Evolutionary conservation across 2,113 vertebrate genomes (phyloP).

Genomic region (Salminus brasiliensis): DNA sequence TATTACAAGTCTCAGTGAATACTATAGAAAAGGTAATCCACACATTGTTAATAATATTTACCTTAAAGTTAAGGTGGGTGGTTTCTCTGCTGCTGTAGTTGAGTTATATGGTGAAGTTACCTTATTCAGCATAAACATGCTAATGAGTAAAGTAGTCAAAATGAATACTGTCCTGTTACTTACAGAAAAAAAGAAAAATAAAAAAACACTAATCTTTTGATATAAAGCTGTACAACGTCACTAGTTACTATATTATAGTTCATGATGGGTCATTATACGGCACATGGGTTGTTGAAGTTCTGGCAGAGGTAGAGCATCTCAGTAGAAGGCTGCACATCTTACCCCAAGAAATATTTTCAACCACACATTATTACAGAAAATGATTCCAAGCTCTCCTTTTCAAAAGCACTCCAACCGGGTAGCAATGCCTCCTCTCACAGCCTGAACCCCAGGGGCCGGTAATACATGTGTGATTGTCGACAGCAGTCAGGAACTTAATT

Average conservation of each 20-base stretch:
- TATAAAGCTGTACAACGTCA: background rate
- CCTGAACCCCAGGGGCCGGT: slow-evolving; percentile 16
- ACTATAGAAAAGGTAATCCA: too few species aligned
- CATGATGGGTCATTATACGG: background rate
- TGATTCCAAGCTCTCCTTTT: slow-evolving; percentile 20
- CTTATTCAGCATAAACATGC: background rate
- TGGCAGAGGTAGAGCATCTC: background rate
- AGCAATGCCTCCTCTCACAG: slow-evolving; percentile 27
- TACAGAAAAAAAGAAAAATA: background rate
- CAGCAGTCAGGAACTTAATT: slow-evolving; percentile 48
- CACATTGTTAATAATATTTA: too few species aligned
- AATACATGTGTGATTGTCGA: slow-evolving; percentile 42
- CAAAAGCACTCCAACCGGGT: slow-evolving; percentile 39
- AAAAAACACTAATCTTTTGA: background rate
- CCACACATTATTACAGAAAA: slow-evolving; percentile 32
- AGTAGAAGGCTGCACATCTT: background rate
- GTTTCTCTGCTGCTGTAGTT: too few species aligned
- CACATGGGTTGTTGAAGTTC: background rate
- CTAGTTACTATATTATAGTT: background rate
- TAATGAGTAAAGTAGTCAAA: too few species aligned
- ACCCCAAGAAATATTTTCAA: slow-evolving; percentile 20
- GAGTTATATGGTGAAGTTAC: too few species aligned
- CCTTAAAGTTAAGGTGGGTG: too few species aligned
- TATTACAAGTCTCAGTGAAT: too few species aligned
- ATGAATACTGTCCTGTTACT: background rate